Percentiles rank a stretch among this genome's conserved stretches.
Conservation (phyloP, 2,113 vertebrate species). For the Engystomops pustulosus region DNA sequence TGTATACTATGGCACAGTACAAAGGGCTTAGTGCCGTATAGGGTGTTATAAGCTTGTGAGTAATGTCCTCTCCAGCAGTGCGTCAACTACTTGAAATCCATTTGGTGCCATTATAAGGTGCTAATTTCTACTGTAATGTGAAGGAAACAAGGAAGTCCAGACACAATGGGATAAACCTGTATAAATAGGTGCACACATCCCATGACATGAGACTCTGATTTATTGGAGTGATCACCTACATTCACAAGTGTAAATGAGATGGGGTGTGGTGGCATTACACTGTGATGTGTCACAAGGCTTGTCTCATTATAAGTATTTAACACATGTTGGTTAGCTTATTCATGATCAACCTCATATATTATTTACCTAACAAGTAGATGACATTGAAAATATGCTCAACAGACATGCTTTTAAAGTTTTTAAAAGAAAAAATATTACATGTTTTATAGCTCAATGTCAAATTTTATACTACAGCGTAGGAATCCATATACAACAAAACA, state of each 20-base stretch:
- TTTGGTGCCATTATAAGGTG: neutral
- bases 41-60: neutral
- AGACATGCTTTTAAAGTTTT: too few species aligned
- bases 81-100: neutral
- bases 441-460: too few species aligned
- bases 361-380: neutral
- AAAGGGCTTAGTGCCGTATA: neutral
- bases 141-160: neutral
- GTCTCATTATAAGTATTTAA: neutral
- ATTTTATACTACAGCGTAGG: too few species aligned
- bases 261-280: constrained; percentile 27
- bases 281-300: neutral
- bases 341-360: neutral
- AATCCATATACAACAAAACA: too few species aligned
- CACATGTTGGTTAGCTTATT: neutral
- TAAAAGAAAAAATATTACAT: too few species aligned
- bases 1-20: neutral
- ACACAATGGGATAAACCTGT: neutral
- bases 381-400: too few species aligned
- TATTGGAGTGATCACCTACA: constrained; percentile 1
- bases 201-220: neutral
- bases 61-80: too few species aligned
- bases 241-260: neutral
- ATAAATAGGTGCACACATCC: neutral
- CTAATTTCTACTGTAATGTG: neutral